Base-by-base conservation (phyloP, 2,888 invertebrate species). In the Heteromyza rotundicornis region DNA sequence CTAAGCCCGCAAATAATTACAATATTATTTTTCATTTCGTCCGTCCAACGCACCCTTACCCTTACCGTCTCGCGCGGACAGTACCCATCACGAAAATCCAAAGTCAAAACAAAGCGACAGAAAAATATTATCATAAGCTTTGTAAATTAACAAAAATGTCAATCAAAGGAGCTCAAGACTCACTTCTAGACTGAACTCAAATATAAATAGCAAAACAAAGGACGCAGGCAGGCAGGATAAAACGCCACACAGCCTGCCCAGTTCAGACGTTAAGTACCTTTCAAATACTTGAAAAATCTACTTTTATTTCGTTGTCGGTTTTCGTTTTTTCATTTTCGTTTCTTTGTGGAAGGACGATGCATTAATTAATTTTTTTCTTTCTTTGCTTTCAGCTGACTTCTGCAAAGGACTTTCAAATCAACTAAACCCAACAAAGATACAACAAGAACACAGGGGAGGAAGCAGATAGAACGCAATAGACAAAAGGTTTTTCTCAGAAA, bases 81-180 rank as follows among this genome's bases (percentile, higher is more conserved):
- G n/a, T n/a, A n/a, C n/a, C n/a, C n/a, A n/a, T n/a, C n/a, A n/a
- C n/a, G n/a, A n/a, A n/a, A n/a, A n/a, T n/a, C n/a, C n/a, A n/a
- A n/a, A n/a, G n/a, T n/a, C n/a, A n/a, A 27, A 27, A 27, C 7
- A 27, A 27, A 5, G 27, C 27, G 27, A 27, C 27, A 27, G 27
- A 5, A 27, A 27, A 27, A 27, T 27, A n/a, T n/a, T n/a, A n/a
- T n/a, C 16, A 40, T 14, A 40, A 40, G 40, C 40, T n/a, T 40
- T 40, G 47, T 7, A 47, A 47, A 47, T 47, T 47, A 47, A 47
- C 19, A 19, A 40, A 40, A 47, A 47, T 47, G 47, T 20, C 47
- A 17, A 47, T 47, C 47, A 47, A 47, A 47, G 19, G 3, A 47
- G 20, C 19, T 47, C 47, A 47, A 17, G 7, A 14, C 19, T 47